Base-by-base conservation (phyloP, 2,888 invertebrate species). In the Drosophila leonis region DNA sequence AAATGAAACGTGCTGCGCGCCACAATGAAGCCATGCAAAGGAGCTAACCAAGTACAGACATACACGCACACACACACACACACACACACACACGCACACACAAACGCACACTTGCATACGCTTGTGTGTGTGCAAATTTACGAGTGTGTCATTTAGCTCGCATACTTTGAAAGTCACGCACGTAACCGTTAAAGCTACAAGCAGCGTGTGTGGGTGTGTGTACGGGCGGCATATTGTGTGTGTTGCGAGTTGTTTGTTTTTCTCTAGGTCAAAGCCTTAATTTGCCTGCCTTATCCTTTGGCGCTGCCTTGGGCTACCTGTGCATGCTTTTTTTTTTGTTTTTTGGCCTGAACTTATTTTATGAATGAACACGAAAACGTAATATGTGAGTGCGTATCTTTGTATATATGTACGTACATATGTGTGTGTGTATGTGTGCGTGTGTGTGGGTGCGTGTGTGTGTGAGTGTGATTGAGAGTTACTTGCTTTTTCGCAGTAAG, bases 261-360 rank as follows among this genome's bases (percentile, higher is more conserved):
- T 86, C 88, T 88, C 84, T 87, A 88, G 86, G 86, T 87, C 86
- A 87, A 88, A 88, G 87, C 87, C 89, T 87, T 87, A 87, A 87
- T 87, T 88, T 86, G 87, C 82, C 81, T 77, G 84, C 62, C 73
- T 68, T 73, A 81, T 72, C 72, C 80, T 74, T 79, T 68, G 52
- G 78, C 72, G 69, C 44, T 74, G 65, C 59, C 62, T 75, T 61
- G 51, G 42, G 56, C 75, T 75, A 75, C 75, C 78, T 82, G 78
- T 65, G 77, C 65, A 70, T 70, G 67, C 70, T 65, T 48, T 39
- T 52, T 42, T 48, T 52, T 44, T 65, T n/a, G n/a, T 62, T 64
- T 77, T 83, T 86, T 56, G 69, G 84, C 72, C 61, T 74, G 64
- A 67, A 56, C 63, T 64, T 70, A 56, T 77, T 85, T 85, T 74